phyloP scores from a whole-genome alignment of 2,113 vertebrate genomes.

The Amazona guildingii region DNA sequence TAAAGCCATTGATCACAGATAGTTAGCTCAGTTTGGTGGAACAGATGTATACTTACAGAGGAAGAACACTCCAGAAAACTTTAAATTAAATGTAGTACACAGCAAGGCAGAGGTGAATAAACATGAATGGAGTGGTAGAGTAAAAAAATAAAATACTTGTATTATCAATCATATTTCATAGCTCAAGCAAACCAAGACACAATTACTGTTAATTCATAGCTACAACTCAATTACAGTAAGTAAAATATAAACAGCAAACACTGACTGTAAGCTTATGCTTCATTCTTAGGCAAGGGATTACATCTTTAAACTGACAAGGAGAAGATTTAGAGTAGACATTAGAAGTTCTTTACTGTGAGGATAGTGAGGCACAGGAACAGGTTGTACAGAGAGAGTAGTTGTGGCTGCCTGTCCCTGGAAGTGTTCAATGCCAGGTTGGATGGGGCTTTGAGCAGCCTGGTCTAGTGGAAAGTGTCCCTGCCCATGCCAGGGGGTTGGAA shows the following conservation, averaged over 20 bases:
- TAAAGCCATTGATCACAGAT: background rate
- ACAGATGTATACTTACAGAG: background rate
- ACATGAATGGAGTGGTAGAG: background rate
- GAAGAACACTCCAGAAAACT: background rate
- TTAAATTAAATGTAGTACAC: background rate
- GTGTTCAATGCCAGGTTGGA: no score
- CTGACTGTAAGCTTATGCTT: background rate
- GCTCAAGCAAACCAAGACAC: background rate
- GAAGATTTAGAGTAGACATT: no score
- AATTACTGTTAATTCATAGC: background rate
- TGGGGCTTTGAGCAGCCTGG: no score
- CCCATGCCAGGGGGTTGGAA: no score
- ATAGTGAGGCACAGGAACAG: no score
- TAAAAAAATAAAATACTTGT: background rate
- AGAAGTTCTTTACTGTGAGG: no score
- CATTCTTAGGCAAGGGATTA: no score
- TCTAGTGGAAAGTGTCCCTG: no score
- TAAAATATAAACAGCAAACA: background rate
- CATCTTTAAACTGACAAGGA: no score
- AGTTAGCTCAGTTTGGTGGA: background rate
- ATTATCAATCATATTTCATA: background rate
- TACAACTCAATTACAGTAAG: background rate
- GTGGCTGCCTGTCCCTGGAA: no score
- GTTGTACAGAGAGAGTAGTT: no score
- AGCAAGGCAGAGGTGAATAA: background rate